phyloP scores from a whole-genome alignment of 2,888 invertebrate species.

The Glyphotaelius pellucidus region DNA sequence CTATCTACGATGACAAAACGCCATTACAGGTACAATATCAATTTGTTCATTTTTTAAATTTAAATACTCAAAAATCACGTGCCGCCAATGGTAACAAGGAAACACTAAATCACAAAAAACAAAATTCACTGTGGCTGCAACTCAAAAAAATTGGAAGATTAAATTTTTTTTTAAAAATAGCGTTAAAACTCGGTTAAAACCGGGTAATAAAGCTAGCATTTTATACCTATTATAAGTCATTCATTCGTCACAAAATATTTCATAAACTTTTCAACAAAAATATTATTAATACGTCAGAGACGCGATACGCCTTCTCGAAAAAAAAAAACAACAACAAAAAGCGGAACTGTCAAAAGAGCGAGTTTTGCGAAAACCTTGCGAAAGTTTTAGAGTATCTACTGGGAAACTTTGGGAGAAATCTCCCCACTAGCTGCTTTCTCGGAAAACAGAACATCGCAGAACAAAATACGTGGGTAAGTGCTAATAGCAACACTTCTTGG shows the following conservation, averaged over 20 bases:
- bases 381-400: background rate
- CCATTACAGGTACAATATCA: no score
- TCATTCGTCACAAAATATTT: background rate
- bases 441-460: background rate
- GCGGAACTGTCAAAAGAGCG: background rate
- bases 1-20: no score
- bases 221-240: background rate
- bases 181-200: background rate
- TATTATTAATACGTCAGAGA: background rate
- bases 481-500: background rate
- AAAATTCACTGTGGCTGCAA: no score
- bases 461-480: background rate
- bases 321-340: background rate
- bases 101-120: no score
- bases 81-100: no score
- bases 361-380: background rate
- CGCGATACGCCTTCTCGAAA: background rate
- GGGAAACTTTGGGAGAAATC: background rate
- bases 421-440: background rate
- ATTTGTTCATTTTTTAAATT: no score
- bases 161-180: background rate
- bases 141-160: no score
- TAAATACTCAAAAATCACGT: no score
- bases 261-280: background rate
- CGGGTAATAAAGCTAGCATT: background rate